Base-by-base conservation (phyloP, 2,113 vertebrate genomes). In the Cochlearius cochlearius region DNA sequence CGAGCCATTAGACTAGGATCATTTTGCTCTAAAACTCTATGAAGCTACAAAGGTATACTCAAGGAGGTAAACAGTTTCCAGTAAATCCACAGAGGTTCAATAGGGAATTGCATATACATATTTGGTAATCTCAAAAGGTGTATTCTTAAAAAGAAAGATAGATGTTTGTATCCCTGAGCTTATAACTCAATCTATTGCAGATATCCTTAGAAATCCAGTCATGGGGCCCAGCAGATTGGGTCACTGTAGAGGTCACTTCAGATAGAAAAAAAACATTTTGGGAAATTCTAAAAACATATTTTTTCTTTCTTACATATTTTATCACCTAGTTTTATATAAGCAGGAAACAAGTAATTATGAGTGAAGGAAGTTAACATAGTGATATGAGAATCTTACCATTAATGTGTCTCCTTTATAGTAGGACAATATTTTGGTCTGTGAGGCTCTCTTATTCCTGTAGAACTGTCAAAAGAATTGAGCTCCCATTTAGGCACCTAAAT, bases 151-250 rank as follows among this genome's bases (percentile, higher is more conserved):
- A 91, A 89, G 38, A 81, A 80, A 59, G 41, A 91, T 86, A 91
- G 50, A 47, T 9, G 71, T 94, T 39, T 75, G 22, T 75, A 89
- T 94, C 72, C 76, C 52, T 75, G 72, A 76, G 60, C 30, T 91
- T 94, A 78, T 64, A 87, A 85, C 21, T 95, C 89, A 89, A 75
- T 97, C 73, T 92, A 14, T 55, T 91, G 38, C n/a, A 78, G 64
- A 87, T 75, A 84, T 80, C 68, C 63, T 66, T 58, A 84, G 56
- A 87, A 96, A 95, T 92, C 41, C 55, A 72, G 7, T 11, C 19
- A 30, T 2, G 5, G 11, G 2, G 2, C 49, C 20, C 52, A 85
- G 38, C 38, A 94, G 47, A 78, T 38, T 32, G 41, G 16, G 52
- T 74, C 19, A 43, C 29, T 34, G 19, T 71, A 77, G 23, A 45